phyloP scores from a whole-genome alignment of 2,888 invertebrate genomes.

The Achlya flavicornis region DNA sequence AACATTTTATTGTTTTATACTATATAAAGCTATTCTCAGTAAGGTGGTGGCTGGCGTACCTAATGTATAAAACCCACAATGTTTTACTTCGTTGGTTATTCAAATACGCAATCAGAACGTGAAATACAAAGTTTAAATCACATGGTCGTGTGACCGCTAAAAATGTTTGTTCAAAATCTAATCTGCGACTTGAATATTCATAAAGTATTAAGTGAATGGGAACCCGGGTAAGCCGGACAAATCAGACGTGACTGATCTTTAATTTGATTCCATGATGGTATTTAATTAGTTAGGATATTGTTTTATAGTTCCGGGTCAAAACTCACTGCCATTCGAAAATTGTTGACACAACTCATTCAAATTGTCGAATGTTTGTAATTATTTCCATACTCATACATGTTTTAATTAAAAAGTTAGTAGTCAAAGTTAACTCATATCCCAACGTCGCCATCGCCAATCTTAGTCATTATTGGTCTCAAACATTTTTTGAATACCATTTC shows the following conservation, averaged over 20 bases:
- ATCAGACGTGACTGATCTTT: conserved; percentile 54
- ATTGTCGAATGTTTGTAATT: background rate
- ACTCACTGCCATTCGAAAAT: background rate
- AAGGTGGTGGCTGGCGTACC: background rate
- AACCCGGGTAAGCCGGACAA: conserved; percentile 47
- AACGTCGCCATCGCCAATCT: too few species aligned
- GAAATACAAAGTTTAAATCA: conserved; percentile 13
- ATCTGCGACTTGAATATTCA: conserved; percentile 55
- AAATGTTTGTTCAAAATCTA: conserved; percentile 40
- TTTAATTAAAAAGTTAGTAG: background rate
- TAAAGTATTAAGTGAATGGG: conserved; percentile 43
- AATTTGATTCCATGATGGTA: conserved; percentile 43
- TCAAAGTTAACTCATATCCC: too few species aligned
- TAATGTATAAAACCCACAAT: conserved; percentile 14
- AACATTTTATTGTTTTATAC: background rate
- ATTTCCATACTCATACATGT: background rate
- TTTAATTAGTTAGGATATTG: background rate
- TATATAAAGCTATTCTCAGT: background rate
- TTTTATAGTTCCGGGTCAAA: background rate
- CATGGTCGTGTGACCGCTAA: conserved; percentile 17
- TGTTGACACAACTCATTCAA: background rate
- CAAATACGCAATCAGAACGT: conserved; percentile 20
- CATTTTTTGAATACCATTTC: too few species aligned
- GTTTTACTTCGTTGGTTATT: background rate
- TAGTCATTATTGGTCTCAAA: too few species aligned